These are phyloP conservation scores for Cynaeus angustus DNA, from an alignment of 2,888 invertebrate species.

Conservation along the genomic window DNA sequence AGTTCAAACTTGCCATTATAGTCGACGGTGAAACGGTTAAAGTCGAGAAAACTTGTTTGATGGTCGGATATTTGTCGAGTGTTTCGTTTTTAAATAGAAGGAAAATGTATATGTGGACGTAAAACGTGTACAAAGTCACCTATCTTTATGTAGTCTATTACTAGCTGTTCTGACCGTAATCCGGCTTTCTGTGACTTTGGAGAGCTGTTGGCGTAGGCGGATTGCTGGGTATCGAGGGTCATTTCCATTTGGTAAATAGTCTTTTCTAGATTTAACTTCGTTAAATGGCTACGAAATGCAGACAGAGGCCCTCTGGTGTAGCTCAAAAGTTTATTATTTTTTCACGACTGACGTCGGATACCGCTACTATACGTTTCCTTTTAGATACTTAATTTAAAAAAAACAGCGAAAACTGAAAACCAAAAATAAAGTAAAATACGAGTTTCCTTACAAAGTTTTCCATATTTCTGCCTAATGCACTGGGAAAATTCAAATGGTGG, in stretches of 20 bases:
- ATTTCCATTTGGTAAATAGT: slow-evolving; percentile 43
- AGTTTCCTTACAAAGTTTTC: background rate
- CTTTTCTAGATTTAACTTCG: slow-evolving; percentile 33
- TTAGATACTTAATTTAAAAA: too few relatives aligned
- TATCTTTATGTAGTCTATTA: slow-evolving; percentile 38
- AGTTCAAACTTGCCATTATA: background rate
- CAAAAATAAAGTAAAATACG: too few relatives aligned
- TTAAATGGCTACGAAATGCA: slow-evolving; percentile 38
- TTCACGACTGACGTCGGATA: background rate
- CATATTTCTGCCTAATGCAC: background rate
- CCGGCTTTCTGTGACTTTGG: slow-evolving; percentile 33
- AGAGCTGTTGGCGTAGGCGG: slow-evolving; percentile 39
- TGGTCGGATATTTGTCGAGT: slow-evolving; percentile 17
- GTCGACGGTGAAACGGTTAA: background rate
- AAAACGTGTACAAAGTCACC: slow-evolving; percentile 39
- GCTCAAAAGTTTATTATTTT: slow-evolving; percentile 16
- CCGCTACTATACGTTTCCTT: background rate
- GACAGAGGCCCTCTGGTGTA: slow-evolving; percentile 12
- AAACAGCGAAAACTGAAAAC: too few relatives aligned
- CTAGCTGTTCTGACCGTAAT: slow-evolving; percentile 38
- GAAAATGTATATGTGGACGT: slow-evolving; percentile 29
- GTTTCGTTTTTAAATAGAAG: slow-evolving; percentile 31
- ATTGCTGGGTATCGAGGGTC: slow-evolving; percentile 38
- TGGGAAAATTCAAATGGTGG: background rate
- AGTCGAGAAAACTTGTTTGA: background rate